Evolutionary conservation across 2,113 vertebrate genomes (phyloP), one percentile per base, ranked within the genome.

Genomic region (Vicugna pacos): DNA sequence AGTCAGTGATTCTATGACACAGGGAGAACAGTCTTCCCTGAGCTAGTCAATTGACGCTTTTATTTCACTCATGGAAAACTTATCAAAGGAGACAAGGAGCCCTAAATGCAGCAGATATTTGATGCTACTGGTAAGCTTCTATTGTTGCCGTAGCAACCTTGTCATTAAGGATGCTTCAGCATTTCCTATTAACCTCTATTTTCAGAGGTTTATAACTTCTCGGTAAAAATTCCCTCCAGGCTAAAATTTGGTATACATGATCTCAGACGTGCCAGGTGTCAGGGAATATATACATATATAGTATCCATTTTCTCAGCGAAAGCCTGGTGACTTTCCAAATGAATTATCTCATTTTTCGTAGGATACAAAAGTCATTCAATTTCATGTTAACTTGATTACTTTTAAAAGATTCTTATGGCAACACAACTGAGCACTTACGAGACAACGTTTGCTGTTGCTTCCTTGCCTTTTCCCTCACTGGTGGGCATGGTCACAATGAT

Each of bases 131-230:
- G 93, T 95, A 97, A 96, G 97, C 97, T 97, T 98, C 92, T 85
- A 97, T 96, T 94, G 98, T 97, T 98, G 98, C 97, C 95, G 42
- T 98, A 97, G 98, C 98, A 98, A 98, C 98, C 96, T 95, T 97
- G 97, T 98, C 98, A 98, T 98, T 98, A 98, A 98, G 96, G 92
- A 98, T 98, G 95, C 98, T 98, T 98, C 98, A 98, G 97, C 95
- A 96, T 98, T 97, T 98, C 96, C 98, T 98, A 98, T 98, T 98
- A 98, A 98, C 97, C 98, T 98, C 98, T 98, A 96, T 97, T 98
- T 98, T 98, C 98, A 98, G 93, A 97, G 97, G 98, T 98, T 98
- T 98, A 97, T 98, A 98, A 98, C 98, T 95, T 98, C 98, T 98
- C 98, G 98, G 98, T 98, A 97, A 98, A 98, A 98, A 97, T 97